These are phyloP conservation scores for Coracias cyanogaster DNA, from an alignment of 2,797 vertebrate genomes.

Conservation along the genomic window DNA sequence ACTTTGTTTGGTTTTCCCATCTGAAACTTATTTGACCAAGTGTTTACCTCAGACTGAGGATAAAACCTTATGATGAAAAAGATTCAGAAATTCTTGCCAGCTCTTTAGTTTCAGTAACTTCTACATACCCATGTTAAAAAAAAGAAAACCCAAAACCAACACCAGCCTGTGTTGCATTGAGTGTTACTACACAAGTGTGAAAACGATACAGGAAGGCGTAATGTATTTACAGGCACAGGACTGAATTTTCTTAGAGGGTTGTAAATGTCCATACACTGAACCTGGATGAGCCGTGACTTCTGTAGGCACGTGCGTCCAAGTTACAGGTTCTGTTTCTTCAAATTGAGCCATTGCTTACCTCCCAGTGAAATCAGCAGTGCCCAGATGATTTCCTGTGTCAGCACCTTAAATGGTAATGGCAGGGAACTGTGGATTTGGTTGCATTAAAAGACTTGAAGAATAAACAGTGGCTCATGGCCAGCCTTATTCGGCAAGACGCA, in stretches of 20 bases:
- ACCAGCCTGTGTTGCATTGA: not conserved
- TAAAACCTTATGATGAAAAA: not conserved
- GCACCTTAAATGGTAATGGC: not conserved
- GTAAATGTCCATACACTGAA: rapidly evolving
- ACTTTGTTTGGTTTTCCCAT: not conserved
- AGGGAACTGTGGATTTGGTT: not conserved
- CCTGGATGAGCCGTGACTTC: not conserved
- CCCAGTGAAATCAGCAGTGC: not conserved
- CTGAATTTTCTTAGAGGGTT: not conserved
- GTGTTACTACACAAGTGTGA: not conserved
- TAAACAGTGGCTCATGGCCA: not conserved
- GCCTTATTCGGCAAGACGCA: not conserved
- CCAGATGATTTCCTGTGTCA: not conserved
- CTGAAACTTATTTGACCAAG: not conserved
- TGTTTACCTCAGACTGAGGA: not conserved
- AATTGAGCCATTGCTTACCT: not conserved
- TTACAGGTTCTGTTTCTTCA: not conserved
- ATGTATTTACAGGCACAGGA: not conserved
- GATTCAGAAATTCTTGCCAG: not conserved
- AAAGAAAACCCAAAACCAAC: no score
- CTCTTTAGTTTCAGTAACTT: not conserved
- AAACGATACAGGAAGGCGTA: not conserved
- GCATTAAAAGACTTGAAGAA: not conserved
- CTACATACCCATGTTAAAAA: not conserved
- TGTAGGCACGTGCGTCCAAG: not conserved